Evolutionary conservation across 2,888 invertebrate species (phyloP).

Genomic region (Netelia virgata): DNA sequence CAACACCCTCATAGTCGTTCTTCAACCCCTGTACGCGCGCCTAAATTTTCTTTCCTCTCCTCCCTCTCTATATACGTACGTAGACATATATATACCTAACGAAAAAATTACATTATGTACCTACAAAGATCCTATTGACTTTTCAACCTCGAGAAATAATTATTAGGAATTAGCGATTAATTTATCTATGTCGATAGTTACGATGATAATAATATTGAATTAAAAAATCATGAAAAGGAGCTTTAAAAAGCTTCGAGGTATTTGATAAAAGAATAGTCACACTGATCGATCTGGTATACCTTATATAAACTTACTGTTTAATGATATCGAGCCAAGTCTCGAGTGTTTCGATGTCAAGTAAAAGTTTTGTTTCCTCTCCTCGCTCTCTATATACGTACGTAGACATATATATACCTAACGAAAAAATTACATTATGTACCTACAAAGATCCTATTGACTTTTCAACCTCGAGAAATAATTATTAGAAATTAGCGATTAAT

Average conservation of each 20-base stretch:
- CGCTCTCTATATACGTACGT: background rate
- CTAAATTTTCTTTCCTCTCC: background rate
- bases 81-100: background rate
- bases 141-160: too few relatives aligned
- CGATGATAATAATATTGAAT: background rate
- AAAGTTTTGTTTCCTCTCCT: conserved; percentile 32
- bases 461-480: too few relatives aligned
- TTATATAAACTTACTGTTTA: background rate
- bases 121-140: background rate
- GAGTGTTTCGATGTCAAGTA: conserved; percentile 46
- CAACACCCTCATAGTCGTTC: conserved; percentile 31
- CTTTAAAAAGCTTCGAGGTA: background rate
- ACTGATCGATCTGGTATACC: conserved; percentile 24
- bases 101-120: background rate
- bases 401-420: background rate
- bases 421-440: background rate
- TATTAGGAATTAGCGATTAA: too few relatives aligned
- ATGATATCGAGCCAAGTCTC: conserved; percentile 25
- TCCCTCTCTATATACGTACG: conserved; percentile 17
- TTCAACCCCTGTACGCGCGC: conserved; percentile 42
- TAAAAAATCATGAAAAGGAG: background rate
- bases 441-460: background rate
- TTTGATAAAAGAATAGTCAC: conserved; percentile 62
- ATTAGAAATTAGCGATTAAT: too few relatives aligned
- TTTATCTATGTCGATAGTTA: too few relatives aligned